Conservation (phyloP, 2,113 vertebrate species). For the Progne subis region DNA sequence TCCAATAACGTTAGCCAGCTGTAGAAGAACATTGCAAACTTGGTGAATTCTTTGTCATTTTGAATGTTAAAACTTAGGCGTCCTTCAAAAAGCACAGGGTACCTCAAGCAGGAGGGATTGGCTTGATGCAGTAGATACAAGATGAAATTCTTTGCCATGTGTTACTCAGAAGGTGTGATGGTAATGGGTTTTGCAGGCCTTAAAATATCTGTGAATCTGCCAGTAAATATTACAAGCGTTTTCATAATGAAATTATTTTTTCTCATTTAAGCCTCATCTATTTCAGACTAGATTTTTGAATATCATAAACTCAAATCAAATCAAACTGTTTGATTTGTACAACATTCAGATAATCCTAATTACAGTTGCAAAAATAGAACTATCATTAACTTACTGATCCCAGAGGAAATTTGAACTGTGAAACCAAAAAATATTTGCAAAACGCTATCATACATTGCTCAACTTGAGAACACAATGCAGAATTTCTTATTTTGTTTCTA, state of each 20-base stretch:
- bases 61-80: not conserved
- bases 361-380: not conserved
- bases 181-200: not conserved
- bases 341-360: not conserved
- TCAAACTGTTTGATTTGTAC: not conserved
- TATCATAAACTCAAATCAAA: not conserved
- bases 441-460: not conserved
- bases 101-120: not conserved
- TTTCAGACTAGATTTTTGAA: not conserved
- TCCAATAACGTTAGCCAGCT: not conserved
- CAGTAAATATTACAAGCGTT: not conserved
- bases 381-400: not conserved
- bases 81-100: not conserved
- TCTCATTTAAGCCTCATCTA: not conserved
- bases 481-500: not conserved
- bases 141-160: not conserved
- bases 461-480: not conserved
- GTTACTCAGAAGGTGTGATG: not conserved
- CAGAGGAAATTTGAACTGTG: not conserved
- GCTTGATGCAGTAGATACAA: not conserved
- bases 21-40: not conserved
- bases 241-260: not conserved
- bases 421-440: slow-evolving; percentile 10
- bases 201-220: not conserved
- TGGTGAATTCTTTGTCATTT: not conserved